Base-by-base conservation (phyloP, 2,888 invertebrate species). In the Doris montereyensis region DNA sequence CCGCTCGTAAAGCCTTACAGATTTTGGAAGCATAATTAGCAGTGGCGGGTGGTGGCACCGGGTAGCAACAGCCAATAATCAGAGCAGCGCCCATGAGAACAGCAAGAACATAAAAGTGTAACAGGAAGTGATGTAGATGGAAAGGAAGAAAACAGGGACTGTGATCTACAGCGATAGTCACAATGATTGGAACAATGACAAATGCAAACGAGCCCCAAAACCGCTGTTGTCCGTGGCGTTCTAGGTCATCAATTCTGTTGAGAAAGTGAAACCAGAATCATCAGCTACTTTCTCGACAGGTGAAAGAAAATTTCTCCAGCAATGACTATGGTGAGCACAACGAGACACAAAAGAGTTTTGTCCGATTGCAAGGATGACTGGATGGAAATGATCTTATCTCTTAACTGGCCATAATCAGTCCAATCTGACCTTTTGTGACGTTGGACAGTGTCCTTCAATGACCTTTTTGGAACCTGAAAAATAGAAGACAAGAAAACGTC, bases 181-280 rank as follows among this genome's bases (percentile, higher is more conserved):
- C 84, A 34, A 87, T 74, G 4, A 88, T 72, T 3, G 90, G 89
- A 28, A 89, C 78, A 0, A 89, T 21, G n/a, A 88, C 85, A 81
- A 85, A 87, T 2, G 89, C 89, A 58, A 89, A 78, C 4, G 87
- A 85, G 2, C 86, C 84, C 88, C 89, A 89, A 4, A 87, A 83
- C 28, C 88, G 83, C 77, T 90, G 89, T 78, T 86, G 85, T 32
- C 89, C 90, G 83, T 89, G 90, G 73, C 88, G 87, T 82, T 90
- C 89, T 73, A 90, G 79, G 52, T 87, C 86, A 83, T 90, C 90
- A 79, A 89, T 85, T 35, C 86, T 84, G 76, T 90, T 89, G 32
- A 90, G 79, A 76, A 89, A 90, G 77, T 90, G 89, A 84, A 87
- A 90, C 90, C 90, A 90, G 86, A 83, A 82, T 90, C 88, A 84